Evolutionary conservation across 2,113 vertebrate genomes (phyloP).

Genomic region (Rhegmatorhina hoffmannsi): DNA sequence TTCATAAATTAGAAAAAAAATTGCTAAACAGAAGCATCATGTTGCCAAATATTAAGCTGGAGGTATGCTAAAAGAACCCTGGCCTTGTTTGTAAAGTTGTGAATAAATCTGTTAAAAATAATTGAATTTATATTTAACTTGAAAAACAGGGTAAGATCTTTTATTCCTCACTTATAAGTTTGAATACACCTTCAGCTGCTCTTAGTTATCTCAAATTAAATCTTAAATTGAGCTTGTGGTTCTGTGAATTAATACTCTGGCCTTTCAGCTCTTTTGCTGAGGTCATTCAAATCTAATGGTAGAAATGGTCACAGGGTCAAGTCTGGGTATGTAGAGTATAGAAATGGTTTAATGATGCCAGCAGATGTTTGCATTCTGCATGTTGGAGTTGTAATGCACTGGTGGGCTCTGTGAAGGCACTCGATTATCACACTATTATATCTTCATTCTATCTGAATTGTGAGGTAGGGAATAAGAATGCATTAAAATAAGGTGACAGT

Average conservation of each 20-base stretch:
- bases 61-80: slow-evolving; percentile 19
- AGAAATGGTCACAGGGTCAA: slow-evolving; percentile 78
- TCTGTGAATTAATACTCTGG: slow-evolving; percentile 81
- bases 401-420: slow-evolving; percentile 54
- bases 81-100: slow-evolving; percentile 73
- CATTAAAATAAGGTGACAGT: slow-evolving; percentile 10
- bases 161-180: slow-evolving; percentile 77
- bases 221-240: slow-evolving; percentile 85
- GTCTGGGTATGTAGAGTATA: slow-evolving; percentile 69
- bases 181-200: slow-evolving; percentile 82
- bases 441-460: slow-evolving; percentile 31
- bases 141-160: slow-evolving; percentile 77
- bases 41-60: slow-evolving; percentile 41
- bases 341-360: slow-evolving; percentile 77
- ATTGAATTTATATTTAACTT: slow-evolving; percentile 78
- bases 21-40: slow-evolving; percentile 44
- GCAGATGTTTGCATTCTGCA: slow-evolving; percentile 74
- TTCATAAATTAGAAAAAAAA: slow-evolving; percentile 60
- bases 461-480: slow-evolving; percentile 23
- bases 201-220: slow-evolving; percentile 87
- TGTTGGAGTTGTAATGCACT: slow-evolving; percentile 41
- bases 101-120: slow-evolving; percentile 77
- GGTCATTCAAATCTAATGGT: slow-evolving; percentile 82
- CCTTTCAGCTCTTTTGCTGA: slow-evolving; percentile 81
- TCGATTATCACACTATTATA: slow-evolving; percentile 43